Base-by-base conservation (phyloP, 23 tunicate genomes). In the Halocynthia roretzi region DNA sequence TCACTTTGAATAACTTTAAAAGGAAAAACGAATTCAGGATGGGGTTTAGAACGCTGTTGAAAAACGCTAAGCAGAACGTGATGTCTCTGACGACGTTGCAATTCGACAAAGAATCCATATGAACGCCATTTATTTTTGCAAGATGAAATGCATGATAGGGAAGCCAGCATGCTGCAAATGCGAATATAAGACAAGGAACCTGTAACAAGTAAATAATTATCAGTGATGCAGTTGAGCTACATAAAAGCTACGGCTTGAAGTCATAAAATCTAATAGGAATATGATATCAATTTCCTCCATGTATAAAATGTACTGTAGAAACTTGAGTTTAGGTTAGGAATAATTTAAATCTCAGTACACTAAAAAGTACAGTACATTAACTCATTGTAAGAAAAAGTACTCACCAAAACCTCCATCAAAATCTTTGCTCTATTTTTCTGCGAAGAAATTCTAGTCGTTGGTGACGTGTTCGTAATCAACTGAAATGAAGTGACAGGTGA, bases 11-110 rank as follows among this genome's bases (percentile, higher is more conserved):
- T 31, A 31, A 74, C 62, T 83, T 89, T 8, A 81, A 84, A 12
- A 89, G 76, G 62, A 89, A 89, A 53, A 83, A 89, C 19, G 96
- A 89, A 67, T 89, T 89, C 11, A 89, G 79, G 20, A 89, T 83
- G 19, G 96, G 96, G 68, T 89, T 89, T 58, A 89, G 54, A 8
- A 85, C 89, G 82, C 96, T 89, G 89, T 89, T 89, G 80, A 73
- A 83, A 64, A 78, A 89, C 12, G 85, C 96, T 0, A 89, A 54
- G 80, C 84, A 84, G 64, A 89, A 89, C 7, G 96, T 89, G 50
- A 83, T 78, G 75, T 89, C 96, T 48, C 81, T 71, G 6, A 84
- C 71, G 51, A 76, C 54, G 53, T 65, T 31, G 72, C 96, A 89
- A 5, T 78, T 50, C 56, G 61, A 56, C 48, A 44, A 40, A 44